Evolutionary conservation across 2,888 invertebrate genomes (phyloP).

Genomic region (Augiades crinisus): DNA sequence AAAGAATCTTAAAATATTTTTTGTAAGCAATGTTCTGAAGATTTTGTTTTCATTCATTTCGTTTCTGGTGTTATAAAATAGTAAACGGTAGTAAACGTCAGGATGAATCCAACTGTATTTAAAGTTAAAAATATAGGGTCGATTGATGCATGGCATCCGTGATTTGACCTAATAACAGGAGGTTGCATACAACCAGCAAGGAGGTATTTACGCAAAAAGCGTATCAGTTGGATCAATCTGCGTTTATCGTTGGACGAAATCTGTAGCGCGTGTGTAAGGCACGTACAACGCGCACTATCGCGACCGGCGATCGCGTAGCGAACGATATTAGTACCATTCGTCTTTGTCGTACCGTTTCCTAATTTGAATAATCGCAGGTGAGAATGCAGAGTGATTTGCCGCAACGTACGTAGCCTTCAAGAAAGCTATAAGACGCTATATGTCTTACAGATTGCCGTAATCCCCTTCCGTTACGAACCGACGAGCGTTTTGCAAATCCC

Average conservation of each 20-base stretch:
- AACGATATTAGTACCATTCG: constrained; percentile 79
- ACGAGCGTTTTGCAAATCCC: constrained; percentile 17
- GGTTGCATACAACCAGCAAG: constrained; percentile 58
- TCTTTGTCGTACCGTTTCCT: constrained; percentile 79
- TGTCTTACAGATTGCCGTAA: constrained; percentile 12
- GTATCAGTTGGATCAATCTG: constrained; percentile 75
- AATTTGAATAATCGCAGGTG: constrained; percentile 81
- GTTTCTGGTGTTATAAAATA: too few relatives aligned
- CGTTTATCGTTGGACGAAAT: constrained; percentile 70
- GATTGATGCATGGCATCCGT: constrained; percentile 5
- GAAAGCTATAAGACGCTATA: constrained; percentile 35
- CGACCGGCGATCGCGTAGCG: constrained; percentile 61
- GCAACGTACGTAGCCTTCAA: constrained; percentile 46
- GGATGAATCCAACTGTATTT: background rate
- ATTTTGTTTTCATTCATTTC: too few relatives aligned
- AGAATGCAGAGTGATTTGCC: constrained; percentile 74
- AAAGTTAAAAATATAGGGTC: constrained; percentile 1
- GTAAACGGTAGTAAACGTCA: too few relatives aligned
- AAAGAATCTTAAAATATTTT: too few relatives aligned
- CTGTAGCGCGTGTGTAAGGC: constrained; percentile 74
- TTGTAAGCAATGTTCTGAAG: too few relatives aligned
- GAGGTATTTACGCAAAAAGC: constrained; percentile 77
- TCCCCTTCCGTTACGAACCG: background rate
- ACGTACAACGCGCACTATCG: constrained; percentile 67
- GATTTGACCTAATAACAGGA: constrained; percentile 20